Conservation (phyloP, 2,113 vertebrate genomes). For the Ceyx margarethae region DNA sequence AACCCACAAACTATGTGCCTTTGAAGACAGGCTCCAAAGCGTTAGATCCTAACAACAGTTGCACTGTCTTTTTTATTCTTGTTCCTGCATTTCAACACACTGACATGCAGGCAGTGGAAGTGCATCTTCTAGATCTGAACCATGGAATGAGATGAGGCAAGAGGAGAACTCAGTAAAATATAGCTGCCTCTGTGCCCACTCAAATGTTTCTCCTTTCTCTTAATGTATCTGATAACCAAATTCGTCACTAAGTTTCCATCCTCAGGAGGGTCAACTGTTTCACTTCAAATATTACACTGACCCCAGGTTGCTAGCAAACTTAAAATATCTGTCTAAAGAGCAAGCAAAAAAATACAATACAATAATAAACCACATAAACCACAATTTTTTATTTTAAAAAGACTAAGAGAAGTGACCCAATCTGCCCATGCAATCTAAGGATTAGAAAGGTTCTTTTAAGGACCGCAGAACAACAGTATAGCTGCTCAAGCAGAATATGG, state of each 20-base stretch:
- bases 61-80: background rate
- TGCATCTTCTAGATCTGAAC: background rate
- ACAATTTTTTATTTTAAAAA: background rate
- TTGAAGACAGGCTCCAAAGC: background rate
- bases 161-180: background rate
- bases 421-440: background rate
- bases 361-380: background rate
- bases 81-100: background rate
- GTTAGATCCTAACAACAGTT: background rate
- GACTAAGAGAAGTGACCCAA: background rate
- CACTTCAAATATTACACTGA: background rate
- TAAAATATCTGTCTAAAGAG: background rate
- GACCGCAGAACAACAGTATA: background rate
- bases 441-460: background rate
- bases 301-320: background rate
- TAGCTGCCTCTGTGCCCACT: background rate
- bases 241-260: background rate
- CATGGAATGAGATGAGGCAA: background rate
- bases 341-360: background rate
- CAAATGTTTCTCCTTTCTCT: background rate
- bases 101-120: background rate
- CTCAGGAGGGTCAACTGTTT: background rate
- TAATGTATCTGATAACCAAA: background rate
- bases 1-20: background rate
- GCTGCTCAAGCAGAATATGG: background rate